phyloP scores from a whole-genome alignment of 2,113 vertebrate genomes.

The Chamaea fasciata region DNA sequence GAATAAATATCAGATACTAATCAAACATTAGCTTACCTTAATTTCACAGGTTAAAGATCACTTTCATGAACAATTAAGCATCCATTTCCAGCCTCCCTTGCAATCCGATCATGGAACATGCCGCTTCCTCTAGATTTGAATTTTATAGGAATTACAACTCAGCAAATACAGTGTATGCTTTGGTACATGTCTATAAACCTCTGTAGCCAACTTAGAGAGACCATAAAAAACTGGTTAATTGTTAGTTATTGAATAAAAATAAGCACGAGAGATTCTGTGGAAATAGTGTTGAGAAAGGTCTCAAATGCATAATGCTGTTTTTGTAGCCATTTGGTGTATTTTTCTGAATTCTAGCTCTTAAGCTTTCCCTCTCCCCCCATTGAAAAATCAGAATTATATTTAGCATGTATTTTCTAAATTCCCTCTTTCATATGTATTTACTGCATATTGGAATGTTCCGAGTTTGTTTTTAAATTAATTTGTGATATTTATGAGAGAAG shows the following conservation, averaged over 20 bases:
- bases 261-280: neutral
- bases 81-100: neutral
- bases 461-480: neutral
- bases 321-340: neutral
- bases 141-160: neutral
- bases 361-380: fast-evolving
- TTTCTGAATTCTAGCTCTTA: neutral
- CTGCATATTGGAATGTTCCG: neutral
- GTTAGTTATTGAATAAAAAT: neutral
- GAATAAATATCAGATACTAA: neutral
- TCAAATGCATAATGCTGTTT: neutral
- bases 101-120: neutral
- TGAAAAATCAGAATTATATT: neutral
- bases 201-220: neutral
- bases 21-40: neutral
- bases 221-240: neutral
- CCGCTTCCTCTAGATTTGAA: neutral
- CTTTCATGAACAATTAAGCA: neutral
- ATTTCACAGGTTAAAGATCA: neutral
- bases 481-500: neutral
- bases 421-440: neutral
- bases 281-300: neutral
- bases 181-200: neutral
- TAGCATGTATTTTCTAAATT: neutral
- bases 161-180: neutral